These are phyloP conservation scores for Crioceris asparagi DNA, from an alignment of 2,888 invertebrate genomes.

Conservation along the genomic window DNA sequence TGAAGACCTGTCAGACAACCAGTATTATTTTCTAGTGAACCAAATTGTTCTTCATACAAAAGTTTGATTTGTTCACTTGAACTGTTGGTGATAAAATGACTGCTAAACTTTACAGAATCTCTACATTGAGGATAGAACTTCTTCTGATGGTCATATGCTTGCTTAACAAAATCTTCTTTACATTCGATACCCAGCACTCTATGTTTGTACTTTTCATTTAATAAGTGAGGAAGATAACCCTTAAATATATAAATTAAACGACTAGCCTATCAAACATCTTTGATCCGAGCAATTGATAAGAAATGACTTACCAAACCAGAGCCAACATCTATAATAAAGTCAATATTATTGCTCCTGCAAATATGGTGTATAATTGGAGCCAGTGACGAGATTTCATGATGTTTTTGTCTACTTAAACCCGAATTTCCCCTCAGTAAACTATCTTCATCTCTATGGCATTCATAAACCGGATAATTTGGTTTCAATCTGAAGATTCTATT, in stretches of 20 bases:
- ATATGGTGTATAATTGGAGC: slow-evolving; percentile 44
- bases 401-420: slow-evolving; percentile 50
- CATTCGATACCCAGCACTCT: slow-evolving; percentile 60
- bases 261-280: not conserved
- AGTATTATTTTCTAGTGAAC: slow-evolving; percentile 12
- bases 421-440: slow-evolving; percentile 28
- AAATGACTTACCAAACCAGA: slow-evolving; percentile 54
- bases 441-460: not conserved
- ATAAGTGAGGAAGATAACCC: slow-evolving; percentile 64
- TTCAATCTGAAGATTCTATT: slow-evolving; percentile 30
- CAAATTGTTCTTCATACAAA: slow-evolving; percentile 16
- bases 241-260: slow-evolving; percentile 31
- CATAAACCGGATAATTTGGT: slow-evolving; percentile 12
- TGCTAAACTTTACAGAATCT: slow-evolving; percentile 46
- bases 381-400: slow-evolving; percentile 57
- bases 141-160: slow-evolving; percentile 47
- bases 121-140: slow-evolving; percentile 44
- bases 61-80: slow-evolving; percentile 38
- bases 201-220: slow-evolving; percentile 47
- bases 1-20: slow-evolving; percentile 56
- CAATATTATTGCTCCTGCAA: slow-evolving; percentile 40
- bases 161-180: slow-evolving; percentile 43
- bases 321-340: slow-evolving; percentile 59
- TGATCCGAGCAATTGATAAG: no score
- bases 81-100: slow-evolving; percentile 44